Evolutionary conservation across 2,113 vertebrate species (phyloP), one percentile per base, ranked within the genome.

Genomic region (Neodontobutis hainanensis): DNA sequence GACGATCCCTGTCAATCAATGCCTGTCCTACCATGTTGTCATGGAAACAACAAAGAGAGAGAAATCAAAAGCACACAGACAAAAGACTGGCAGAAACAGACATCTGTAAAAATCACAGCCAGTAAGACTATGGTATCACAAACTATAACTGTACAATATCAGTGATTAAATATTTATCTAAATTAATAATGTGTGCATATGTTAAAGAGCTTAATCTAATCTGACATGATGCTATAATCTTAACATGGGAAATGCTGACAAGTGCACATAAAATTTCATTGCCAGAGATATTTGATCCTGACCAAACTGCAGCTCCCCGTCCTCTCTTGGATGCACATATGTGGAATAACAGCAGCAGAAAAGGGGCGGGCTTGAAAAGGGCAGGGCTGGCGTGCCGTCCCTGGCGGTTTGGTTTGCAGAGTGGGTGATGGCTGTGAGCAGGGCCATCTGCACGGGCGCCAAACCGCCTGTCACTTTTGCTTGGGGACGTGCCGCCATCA

Each of bases 1-100:
- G 88, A 90, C 88, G 86, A 89, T 90, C 73, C 81, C 86, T 91
- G 90, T 91, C 90, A 91, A 90, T 91, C 90, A 90, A 83, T 87
- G 85, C 85, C 82, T 87, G 88, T 90, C 90, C 90, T 89, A 75
- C 84, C 75, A 87, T 76, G 90, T 91, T 89, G 90, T 89, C 90
- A 91, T 90, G 88, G 90, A 89, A 91, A 91, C 90, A 90, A 89
- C 87, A 90, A 91, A 91, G 85, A 89, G 78, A 83, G 82, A 78
- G 85, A 88, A 82, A 91, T 87, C 87, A 88, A 90, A 88, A 80
- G 86, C 83, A 74, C 61, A 66, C 76, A 85, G 87, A 89, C 83
- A 90, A 88, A 89, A 88, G 89, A 82, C 77, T 78, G 81, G 84
- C 76, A 88, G 85, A 83, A 80, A 83, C 79, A 85, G 84, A 87